A percentile compares a stretch with the other conserved stretches of the same genome.
Evolutionary conservation across 1,140 invertebrate genomes (phyloP).

Genomic region (Diprion similis): DNA sequence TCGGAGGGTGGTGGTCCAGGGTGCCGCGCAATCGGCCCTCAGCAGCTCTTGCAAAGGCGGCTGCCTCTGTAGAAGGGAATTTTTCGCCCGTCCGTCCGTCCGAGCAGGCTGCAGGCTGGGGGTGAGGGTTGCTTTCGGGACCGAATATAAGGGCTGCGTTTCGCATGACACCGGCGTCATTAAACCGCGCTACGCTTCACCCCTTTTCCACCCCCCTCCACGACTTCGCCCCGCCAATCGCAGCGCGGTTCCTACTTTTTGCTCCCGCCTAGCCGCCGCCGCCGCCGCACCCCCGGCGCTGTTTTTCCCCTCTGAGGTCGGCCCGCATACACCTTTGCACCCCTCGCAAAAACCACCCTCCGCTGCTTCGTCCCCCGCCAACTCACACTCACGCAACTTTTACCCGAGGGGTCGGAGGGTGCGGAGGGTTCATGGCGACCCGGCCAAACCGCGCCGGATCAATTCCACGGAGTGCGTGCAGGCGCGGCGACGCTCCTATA

Average conservation of each 20-base stretch:
- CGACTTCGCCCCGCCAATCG: conserved; percentile 47
- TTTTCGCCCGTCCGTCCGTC: not conserved
- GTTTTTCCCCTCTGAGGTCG: conserved; percentile 62
- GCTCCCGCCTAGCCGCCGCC: conserved; percentile 41
- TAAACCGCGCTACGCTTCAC: conserved; percentile 10
- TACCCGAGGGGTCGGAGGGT: conserved; percentile 45
- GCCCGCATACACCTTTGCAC: conserved; percentile 7
- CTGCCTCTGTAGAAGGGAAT: not conserved
- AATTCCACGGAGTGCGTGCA: not conserved
- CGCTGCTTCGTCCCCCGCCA: conserved; percentile 22
- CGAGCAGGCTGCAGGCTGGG: not conserved
- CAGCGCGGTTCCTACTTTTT: conserved; percentile 50
- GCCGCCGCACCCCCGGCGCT: conserved; percentile 42
- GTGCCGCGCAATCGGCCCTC: too few species aligned
- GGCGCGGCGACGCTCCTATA: not conserved
- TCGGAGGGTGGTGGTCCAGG: too few species aligned
- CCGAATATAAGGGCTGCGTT: conserved; percentile 24
- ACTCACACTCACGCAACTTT: conserved; percentile 46
- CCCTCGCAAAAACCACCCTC: conserved; percentile 14
- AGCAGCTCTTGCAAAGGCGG: conserved; percentile 6
- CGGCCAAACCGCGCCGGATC: conserved; percentile 10
- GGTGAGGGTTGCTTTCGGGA: conserved; percentile 2
- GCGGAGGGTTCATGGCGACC: conserved; percentile 33
- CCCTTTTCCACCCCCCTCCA: not conserved
- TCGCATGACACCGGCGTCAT: conserved; percentile 19